Evolutionary conservation across 2,888 invertebrate genomes (phyloP).

Genomic region (Silvanus unidentatus): DNA sequence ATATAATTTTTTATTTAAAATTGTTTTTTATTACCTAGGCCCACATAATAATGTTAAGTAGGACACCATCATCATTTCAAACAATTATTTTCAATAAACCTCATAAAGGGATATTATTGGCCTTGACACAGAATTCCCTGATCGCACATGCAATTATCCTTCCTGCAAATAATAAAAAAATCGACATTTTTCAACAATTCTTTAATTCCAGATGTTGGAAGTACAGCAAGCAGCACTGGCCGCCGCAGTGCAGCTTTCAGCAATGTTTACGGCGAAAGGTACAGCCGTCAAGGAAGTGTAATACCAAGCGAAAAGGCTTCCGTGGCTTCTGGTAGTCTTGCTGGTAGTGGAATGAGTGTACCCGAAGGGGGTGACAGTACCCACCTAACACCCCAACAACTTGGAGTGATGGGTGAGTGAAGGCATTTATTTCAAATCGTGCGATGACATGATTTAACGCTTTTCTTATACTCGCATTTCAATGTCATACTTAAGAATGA

Average conservation of each 20-base stretch:
- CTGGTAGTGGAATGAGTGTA: constrained; percentile 43
- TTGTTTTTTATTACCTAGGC: too few relatives aligned
- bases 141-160: too few relatives aligned
- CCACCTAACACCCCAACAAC: constrained; percentile 75
- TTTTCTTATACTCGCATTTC: too few relatives aligned
- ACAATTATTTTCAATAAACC: too few relatives aligned
- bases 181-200: constrained; percentile 1
- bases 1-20: too few relatives aligned
- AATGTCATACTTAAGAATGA: too few relatives aligned
- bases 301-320: constrained; percentile 61
- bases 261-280: constrained; percentile 37
- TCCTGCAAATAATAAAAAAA: not conserved
- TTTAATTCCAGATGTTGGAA: constrained; percentile 50
- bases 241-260: constrained; percentile 54
- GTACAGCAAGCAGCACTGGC: constrained; percentile 59
- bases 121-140: too few relatives aligned
- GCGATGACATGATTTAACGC: too few relatives aligned
- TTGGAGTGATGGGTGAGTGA: constrained; percentile 86
- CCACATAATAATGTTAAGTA: too few relatives aligned
- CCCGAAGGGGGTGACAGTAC: constrained; percentile 36
- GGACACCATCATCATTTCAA: too few relatives aligned
- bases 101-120: too few relatives aligned
- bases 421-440: not conserved
- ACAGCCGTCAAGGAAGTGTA: constrained; percentile 46
- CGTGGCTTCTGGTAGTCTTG: constrained; percentile 61